Percentiles rank a stretch among this genome's conserved stretches.
These are phyloP conservation scores for Drosophila pegasa DNA, from an alignment of 2,888 invertebrate species.

Conservation along the genomic window DNA sequence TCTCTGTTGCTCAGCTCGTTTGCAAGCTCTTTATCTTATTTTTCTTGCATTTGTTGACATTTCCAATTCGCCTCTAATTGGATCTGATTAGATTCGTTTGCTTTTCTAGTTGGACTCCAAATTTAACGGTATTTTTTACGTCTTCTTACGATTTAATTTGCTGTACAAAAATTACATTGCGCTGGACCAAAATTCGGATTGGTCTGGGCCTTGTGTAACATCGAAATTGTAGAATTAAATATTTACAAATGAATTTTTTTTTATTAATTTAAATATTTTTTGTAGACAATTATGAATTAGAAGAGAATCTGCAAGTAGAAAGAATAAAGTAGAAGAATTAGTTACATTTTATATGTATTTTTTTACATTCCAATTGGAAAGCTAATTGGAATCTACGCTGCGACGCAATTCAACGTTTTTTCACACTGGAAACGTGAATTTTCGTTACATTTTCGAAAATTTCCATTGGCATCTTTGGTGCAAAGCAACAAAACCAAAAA, in stretches of 20 bases:
- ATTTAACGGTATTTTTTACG: conserved; percentile 21
- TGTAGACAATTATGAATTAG: conserved; percentile 54
- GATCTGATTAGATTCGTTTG: conserved; percentile 48
- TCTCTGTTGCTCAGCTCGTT: conserved; percentile 19
- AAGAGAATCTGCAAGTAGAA: conserved; percentile 71
- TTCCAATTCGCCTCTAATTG: conserved; percentile 52
- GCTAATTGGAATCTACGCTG: neutral
- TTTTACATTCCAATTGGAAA: neutral
- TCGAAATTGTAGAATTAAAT: conserved; percentile 11
- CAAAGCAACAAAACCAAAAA: conserved; percentile 27
- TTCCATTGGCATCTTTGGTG: conserved; percentile 60
- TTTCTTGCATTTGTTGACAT: conserved; percentile 23
- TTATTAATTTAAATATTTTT: neutral
- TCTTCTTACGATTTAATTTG: conserved; percentile 41
- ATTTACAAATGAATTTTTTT: neutral
- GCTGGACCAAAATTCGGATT: conserved; percentile 43
- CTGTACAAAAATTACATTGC: conserved; percentile 48
- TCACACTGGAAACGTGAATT: conserved; percentile 10
- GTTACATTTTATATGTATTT: neutral
- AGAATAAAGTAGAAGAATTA: conserved; percentile 28
- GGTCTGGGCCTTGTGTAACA: conserved; percentile 16
- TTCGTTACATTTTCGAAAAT: conserved; percentile 40
- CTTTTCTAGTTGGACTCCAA: conserved; percentile 19
- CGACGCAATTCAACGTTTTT: neutral
- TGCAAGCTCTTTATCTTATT: conserved; percentile 16